phyloP scores from a whole-genome alignment of 92 coral and sea anemone genomes.

The Porites evermanni region DNA sequence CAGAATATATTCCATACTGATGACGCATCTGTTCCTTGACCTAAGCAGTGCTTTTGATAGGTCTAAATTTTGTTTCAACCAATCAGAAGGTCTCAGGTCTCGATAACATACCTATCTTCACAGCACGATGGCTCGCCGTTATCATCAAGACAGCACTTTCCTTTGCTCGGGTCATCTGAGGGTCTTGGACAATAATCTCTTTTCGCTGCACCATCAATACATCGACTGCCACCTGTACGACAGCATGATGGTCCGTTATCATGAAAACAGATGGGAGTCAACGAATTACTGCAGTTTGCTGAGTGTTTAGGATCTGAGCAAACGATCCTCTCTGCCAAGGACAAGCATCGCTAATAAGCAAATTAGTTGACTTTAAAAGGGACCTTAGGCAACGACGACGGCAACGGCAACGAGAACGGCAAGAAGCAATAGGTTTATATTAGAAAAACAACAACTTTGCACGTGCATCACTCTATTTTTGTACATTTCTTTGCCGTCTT shows the following conservation, averaged over 20 bases:
- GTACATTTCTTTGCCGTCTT: too few relatives aligned
- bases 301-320: constrained; percentile 15
- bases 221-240: neutral
- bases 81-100: neutral
- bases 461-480: too few relatives aligned
- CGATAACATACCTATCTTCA: neutral
- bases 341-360: neutral
- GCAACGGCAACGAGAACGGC: too few relatives aligned
- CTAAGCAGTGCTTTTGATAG: too few relatives aligned
- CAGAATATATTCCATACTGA: too few relatives aligned
- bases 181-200: constrained; percentile 24
- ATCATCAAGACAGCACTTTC: constrained; percentile 12
- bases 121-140: constrained; percentile 13
- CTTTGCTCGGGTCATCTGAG: neutral
- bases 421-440: too few relatives aligned
- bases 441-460: too few relatives aligned
- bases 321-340: neutral
- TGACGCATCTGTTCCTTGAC: too few relatives aligned
- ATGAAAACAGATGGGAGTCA: neutral
- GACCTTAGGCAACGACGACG: too few relatives aligned
- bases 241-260: constrained; percentile 15
- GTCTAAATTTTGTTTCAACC: neutral
- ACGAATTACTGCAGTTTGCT: neutral
- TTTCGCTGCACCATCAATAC: neutral
- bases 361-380: too few relatives aligned